phyloP scores from a whole-genome alignment of 2,888 invertebrate genomes.

The Orchestes rusci region DNA sequence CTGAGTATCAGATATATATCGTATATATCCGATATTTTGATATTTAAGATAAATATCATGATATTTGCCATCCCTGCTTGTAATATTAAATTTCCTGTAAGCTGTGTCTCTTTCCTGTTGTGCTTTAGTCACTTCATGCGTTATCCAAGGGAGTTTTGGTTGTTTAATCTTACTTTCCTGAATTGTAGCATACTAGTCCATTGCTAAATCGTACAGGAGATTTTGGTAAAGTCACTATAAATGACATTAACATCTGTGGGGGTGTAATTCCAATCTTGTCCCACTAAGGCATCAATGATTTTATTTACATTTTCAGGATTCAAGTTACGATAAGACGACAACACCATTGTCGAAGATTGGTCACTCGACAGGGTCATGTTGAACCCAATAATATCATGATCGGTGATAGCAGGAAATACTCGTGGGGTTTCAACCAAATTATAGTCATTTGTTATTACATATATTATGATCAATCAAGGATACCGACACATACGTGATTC shows the following conservation, averaged over 20 bases:
- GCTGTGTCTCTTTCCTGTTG: neutral
- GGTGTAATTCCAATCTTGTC: neutral
- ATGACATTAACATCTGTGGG: neutral
- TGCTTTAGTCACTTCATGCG: neutral
- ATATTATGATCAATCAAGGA: slow-evolving; percentile 6
- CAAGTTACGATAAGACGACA: neutral
- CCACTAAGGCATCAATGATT: neutral
- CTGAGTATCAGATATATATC: too few relatives aligned
- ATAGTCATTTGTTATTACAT: slow-evolving; percentile 6
- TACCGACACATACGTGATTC: slow-evolving; percentile 5
- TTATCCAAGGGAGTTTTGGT: neutral
- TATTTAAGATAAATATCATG: too few relatives aligned
- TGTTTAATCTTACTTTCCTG: neutral
- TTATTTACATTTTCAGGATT: neutral
- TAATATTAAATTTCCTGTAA: neutral
- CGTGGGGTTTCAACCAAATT: neutral
- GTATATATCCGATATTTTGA: too few relatives aligned
- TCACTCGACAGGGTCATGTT: neutral
- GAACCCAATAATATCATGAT: slow-evolving; percentile 6
- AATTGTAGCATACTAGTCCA: neutral
- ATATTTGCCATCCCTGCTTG: too few relatives aligned
- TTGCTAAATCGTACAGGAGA: too few relatives aligned
- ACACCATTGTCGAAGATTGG: neutral
- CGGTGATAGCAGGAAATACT: slow-evolving; percentile 1
- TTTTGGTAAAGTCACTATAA: neutral